Conservation (phyloP, 2,888 invertebrate species). For the Crematogaster levior region DNA sequence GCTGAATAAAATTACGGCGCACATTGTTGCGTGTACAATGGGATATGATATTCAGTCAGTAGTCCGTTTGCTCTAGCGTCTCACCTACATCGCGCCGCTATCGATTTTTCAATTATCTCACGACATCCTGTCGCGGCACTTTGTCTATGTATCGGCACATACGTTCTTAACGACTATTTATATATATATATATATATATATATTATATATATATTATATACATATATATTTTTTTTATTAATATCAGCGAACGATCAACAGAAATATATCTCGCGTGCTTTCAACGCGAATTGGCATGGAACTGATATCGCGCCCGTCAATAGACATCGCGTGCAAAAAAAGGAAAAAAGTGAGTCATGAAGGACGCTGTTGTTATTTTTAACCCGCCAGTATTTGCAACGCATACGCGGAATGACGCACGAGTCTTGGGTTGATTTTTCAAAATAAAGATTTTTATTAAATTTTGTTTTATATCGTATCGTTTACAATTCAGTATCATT, state of each 20-base stretch:
- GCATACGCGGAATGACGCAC: neutral
- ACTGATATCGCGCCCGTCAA: neutral
- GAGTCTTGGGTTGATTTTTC: slow-evolving; percentile 43
- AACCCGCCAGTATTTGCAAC: neutral
- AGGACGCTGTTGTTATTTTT: slow-evolving; percentile 20
- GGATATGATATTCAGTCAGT: neutral
- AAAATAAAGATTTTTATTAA: slow-evolving; percentile 72
- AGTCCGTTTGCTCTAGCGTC: slow-evolving; percentile 5
- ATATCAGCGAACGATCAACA: slow-evolving; percentile 22
- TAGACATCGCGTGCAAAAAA: neutral
- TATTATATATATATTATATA: no score
- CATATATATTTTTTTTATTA: no score
- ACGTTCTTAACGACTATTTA: neutral
- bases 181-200: no score
- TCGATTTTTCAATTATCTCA: slow-evolving; percentile 47
- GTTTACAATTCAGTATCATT: slow-evolving; percentile 44
- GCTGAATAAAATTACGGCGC: slow-evolving; percentile 34
- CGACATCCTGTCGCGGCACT: neutral
- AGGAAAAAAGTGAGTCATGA: neutral
- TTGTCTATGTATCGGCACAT: neutral
- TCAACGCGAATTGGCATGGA: neutral
- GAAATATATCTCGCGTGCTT: slow-evolving; percentile 29
- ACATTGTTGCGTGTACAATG: slow-evolving; percentile 30
- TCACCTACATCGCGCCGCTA: slow-evolving; percentile 1
- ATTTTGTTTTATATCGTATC: slow-evolving; percentile 65